Base-by-base conservation (phyloP, 2,888 invertebrate genomes). In the Branchellion lobata region DNA sequence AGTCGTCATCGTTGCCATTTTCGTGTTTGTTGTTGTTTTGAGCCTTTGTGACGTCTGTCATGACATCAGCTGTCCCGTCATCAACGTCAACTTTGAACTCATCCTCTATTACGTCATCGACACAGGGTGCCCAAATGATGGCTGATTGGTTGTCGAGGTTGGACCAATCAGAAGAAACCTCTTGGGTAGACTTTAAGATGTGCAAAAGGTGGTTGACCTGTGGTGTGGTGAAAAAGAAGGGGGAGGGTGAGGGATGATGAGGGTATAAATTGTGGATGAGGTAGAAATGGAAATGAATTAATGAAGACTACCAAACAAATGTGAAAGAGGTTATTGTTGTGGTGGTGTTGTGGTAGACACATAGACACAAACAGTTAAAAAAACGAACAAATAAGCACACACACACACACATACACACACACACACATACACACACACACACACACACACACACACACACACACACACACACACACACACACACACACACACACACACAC, bases 81-180 rank as follows among this genome's bases (percentile, higher is more conserved):
- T 27, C 47, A 18, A 11, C 40, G 34, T 21, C 47, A 34, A n/a
- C 11, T 14, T 77, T 57, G 33, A 34, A 61, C 31, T 77, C 77
- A 8, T 73, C 73, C 21, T 65, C 77, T 18, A 77, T 77, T 33
- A 77, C 77, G 65, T 77, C 77, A 77, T 77, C 77, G 3, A 77
- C 77, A 33, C 77, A 29, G 14, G 47, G 77, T 11, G 57, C 77
- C 77, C 77, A 77, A n/a, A 77, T 36, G 36, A 77, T 77, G 18
- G 53, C 65, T 53, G 77, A 77, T 77, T 77, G 77, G 77, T 65
- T 77, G 29, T 77, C 77, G 27, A 77, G 31, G n/a, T 47, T 53
- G 14, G 34, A 57, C 77, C 77, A 77, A 65, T 77, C 77, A 77
- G 77, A 33, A 65, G 61, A 21, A 34, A 24, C n/a, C 34, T 36